Conservation (phyloP, 2,113 vertebrate species). For the Mugil cephalus region DNA sequence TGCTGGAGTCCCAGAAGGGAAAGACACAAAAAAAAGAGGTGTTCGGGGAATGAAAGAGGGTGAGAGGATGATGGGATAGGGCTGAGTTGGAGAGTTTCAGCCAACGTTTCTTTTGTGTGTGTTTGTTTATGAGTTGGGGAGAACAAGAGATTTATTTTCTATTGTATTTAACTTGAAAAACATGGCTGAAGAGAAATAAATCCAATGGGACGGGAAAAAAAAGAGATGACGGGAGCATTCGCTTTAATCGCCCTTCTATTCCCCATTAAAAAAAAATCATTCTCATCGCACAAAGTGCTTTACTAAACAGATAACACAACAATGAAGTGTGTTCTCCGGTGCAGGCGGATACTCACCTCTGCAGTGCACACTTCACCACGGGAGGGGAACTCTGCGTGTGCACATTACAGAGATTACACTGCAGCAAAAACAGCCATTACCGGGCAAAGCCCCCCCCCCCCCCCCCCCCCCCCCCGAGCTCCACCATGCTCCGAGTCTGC, state of each 20-base stretch:
- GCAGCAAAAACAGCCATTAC: slow-evolving; percentile 59
- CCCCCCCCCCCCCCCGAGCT: slow-evolving; percentile 27
- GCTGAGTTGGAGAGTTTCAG: slow-evolving; percentile 12
- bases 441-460: slow-evolving; percentile 21
- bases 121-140: slow-evolving; percentile 23
- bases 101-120: too few species aligned
- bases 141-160: too few species aligned
- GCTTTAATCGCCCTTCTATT: slow-evolving; percentile 48
- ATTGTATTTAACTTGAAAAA: too few species aligned
- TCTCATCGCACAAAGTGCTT: slow-evolving; percentile 6
- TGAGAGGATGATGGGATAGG: slow-evolving; percentile 2
- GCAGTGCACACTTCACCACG: slow-evolving; percentile 29
- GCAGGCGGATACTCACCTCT: slow-evolving; percentile 32
- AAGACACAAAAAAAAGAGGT: neutral
- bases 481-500: slow-evolving; percentile 35
- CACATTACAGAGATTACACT: slow-evolving; percentile 59
- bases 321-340: neutral
- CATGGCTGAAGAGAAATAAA: too few species aligned
- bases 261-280: slow-evolving; percentile 11
- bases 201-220: too few species aligned
- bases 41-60: too few species aligned
- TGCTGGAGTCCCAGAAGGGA: slow-evolving; percentile 4
- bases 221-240: slow-evolving; percentile 19
- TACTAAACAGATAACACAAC: neutral
- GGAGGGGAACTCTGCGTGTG: slow-evolving; percentile 49